These are phyloP conservation scores for Melanostoma mellinum DNA, from an alignment of 2,888 invertebrate species.

Conservation along the genomic window DNA sequence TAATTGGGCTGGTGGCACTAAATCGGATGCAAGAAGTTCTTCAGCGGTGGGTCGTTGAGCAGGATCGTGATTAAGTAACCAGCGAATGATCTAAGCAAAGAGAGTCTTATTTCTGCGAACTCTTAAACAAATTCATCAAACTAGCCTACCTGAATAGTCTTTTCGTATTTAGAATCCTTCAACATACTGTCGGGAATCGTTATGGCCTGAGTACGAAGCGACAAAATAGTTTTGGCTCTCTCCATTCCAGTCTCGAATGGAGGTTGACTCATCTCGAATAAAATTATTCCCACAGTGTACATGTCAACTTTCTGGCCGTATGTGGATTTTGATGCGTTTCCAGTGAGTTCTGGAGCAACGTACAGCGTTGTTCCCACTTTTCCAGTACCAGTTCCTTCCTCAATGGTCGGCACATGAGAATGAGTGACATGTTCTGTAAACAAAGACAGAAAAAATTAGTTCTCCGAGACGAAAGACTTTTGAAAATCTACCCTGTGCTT, in stretches of 20 bases:
- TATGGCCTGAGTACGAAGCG: slow-evolving; percentile 87
- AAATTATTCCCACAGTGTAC: slow-evolving; percentile 93
- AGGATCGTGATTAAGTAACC: slow-evolving; percentile 94
- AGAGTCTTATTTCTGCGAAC: background rate
- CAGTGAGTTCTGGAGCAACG: slow-evolving; percentile 95
- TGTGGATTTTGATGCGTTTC: slow-evolving; percentile 87
- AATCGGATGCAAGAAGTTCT: slow-evolving; percentile 91
- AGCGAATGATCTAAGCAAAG: slow-evolving; percentile 83
- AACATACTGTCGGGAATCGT: slow-evolving; percentile 88
- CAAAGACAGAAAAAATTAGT: background rate
- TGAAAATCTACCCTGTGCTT: slow-evolving; percentile 75
- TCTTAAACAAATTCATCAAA: no score
- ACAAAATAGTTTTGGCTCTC: slow-evolving; percentile 89
- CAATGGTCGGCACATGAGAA: slow-evolving; percentile 75
- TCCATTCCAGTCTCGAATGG: slow-evolving; percentile 95
- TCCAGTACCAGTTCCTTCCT: slow-evolving; percentile 85
- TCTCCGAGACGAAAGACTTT: background rate
- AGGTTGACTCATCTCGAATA: slow-evolving; percentile 97
- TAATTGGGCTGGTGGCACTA: slow-evolving; percentile 92
- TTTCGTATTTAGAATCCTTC: slow-evolving; percentile 77
- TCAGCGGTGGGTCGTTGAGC: slow-evolving; percentile 91
- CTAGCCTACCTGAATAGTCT: slow-evolving; percentile 83
- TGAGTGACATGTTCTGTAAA: slow-evolving; percentile 71
- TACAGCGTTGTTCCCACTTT: slow-evolving; percentile 97
- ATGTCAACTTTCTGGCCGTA: slow-evolving; percentile 96